phyloP scores from a whole-genome alignment of 2,888 invertebrate genomes.

The Bugula neritina region DNA sequence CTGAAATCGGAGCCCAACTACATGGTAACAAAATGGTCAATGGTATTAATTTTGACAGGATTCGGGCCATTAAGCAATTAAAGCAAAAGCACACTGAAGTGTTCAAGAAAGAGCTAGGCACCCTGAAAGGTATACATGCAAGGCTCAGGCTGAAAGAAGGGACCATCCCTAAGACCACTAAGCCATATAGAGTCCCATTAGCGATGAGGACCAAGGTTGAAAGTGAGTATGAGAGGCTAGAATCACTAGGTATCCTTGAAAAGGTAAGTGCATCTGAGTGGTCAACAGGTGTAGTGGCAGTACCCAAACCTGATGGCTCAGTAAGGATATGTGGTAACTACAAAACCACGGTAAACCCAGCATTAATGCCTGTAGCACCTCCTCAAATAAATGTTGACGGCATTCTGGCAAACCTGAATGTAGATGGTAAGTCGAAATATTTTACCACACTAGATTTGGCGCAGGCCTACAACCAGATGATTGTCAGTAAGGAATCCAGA shows the following conservation, averaged over 20 bases:
- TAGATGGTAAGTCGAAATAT: neutral
- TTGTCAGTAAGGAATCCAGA: neutral
- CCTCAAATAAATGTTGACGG: constrained; percentile 5
- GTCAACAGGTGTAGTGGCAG: neutral
- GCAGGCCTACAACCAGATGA: neutral
- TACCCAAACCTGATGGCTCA: constrained; percentile 2
- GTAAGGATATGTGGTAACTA: constrained; percentile 7
- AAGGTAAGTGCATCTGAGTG: neutral
- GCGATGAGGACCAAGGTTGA: neutral
- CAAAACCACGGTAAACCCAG: constrained; percentile 10
- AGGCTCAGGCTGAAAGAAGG: neutral
- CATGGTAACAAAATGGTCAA: neutral
- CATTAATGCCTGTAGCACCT: neutral
- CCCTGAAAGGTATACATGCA: neutral
- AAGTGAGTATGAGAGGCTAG: neutral
- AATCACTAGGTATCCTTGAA: neutral
- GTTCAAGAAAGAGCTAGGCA: neutral
- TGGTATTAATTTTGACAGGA: no score
- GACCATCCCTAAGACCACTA: neutral
- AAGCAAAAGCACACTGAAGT: neutral
- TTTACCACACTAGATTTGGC: neutral
- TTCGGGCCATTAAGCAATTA: no score
- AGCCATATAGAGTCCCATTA: neutral
- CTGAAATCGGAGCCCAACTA: neutral
- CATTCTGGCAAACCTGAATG: neutral